Conservation (phyloP, 2,797 vertebrate species). For the Epinephelus coioides region DNA sequence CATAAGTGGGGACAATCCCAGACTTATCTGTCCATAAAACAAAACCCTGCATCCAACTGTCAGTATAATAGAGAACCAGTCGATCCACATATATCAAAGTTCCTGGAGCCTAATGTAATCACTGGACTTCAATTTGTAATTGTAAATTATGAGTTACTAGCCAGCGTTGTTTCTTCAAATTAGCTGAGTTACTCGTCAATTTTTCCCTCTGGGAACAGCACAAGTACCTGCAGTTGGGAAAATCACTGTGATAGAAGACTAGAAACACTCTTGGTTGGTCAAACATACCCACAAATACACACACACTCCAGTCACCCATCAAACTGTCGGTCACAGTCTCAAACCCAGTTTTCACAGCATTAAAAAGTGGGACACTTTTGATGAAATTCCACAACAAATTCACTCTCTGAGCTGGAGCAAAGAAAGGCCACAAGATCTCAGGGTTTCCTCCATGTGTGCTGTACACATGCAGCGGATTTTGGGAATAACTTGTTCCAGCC, state of each 20-base stretch:
- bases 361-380: slow-evolving; percentile 16
- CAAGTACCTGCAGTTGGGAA: not conserved
- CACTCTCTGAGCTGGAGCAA: not conserved
- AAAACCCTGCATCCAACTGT: not conserved
- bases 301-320: not conserved
- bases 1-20: not conserved
- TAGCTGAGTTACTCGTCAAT: not conserved
- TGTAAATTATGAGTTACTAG: not conserved
- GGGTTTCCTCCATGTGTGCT: slow-evolving; percentile 24
- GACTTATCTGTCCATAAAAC: not conserved
- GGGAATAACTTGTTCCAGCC: not conserved
- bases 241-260: not conserved
- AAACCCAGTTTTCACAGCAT: slow-evolving; percentile 18
- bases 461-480: slow-evolving; percentile 18
- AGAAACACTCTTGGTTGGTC: not conserved
- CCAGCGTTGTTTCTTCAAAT: not conserved
- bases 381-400: slow-evolving; percentile 31
- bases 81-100: not conserved
- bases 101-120: not conserved
- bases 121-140: not conserved
- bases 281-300: not conserved
- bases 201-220: not conserved
- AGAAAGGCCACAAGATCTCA: not conserved
- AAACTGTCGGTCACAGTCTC: slow-evolving; percentile 4
- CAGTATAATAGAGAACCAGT: not conserved